Conservation (phyloP, 1,140 invertebrate species). For the Drosophila lacertosa region DNA sequence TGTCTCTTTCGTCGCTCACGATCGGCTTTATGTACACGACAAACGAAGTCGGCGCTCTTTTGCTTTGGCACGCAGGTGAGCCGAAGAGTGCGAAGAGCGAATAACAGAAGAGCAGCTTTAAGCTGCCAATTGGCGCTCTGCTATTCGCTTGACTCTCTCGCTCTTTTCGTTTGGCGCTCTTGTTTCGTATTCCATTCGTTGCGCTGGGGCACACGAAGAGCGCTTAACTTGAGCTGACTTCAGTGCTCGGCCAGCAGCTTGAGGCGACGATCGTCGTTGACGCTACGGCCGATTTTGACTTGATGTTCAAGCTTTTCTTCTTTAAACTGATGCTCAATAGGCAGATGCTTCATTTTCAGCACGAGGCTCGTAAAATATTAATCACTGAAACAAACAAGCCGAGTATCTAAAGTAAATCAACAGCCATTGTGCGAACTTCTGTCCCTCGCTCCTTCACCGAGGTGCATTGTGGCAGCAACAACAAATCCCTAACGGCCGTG, state of each 20-base stretch:
- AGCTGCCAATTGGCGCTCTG: conserved; percentile 33
- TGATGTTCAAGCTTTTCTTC: conserved; percentile 20
- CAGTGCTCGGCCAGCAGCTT: conserved; percentile 36
- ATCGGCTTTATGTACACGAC: conserved; percentile 36
- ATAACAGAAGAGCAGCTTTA: conserved; percentile 65
- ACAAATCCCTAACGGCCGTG: conserved; percentile 66
- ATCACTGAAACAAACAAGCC: conserved; percentile 58
- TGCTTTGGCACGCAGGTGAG: conserved; percentile 70
- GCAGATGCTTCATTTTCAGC: background rate
- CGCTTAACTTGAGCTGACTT: background rate
- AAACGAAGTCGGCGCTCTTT: conserved; percentile 19
- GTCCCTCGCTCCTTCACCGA: conserved; percentile 34
- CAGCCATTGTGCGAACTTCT: conserved; percentile 42
- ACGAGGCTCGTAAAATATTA: conserved; percentile 50
- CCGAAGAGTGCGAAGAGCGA: no score
- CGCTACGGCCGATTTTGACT: conserved; percentile 4
- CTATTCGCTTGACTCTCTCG: conserved; percentile 5
- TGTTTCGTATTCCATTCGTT: conserved; percentile 62
- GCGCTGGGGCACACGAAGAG: conserved; percentile 16
- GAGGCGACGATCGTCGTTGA: background rate
- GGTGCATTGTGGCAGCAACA: conserved; percentile 47
- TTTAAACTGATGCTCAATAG: conserved; percentile 13
- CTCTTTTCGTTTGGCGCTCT: conserved; percentile 3
- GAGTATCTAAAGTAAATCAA: conserved; percentile 62
- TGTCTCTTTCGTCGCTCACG: conserved; percentile 29